These are phyloP conservation scores for Panulirus ornatus DNA, from an alignment of 1,140 invertebrate genomes.

Conservation along the genomic window DNA sequence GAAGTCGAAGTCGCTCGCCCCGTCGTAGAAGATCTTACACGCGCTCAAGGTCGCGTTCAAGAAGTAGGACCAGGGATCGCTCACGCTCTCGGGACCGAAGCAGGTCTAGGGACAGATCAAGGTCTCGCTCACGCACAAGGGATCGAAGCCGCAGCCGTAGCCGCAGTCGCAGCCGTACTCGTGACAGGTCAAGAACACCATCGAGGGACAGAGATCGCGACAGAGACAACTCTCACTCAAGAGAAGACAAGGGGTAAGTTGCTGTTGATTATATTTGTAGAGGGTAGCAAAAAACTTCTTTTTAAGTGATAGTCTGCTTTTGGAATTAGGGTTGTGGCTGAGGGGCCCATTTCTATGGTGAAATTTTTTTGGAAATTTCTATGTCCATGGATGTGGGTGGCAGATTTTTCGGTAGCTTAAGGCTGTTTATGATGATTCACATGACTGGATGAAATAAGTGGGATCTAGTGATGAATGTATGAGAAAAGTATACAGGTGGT, in stretches of 20 bases:
- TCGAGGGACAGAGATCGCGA: slow-evolving; percentile 61
- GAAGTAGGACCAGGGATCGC: slow-evolving; percentile 59
- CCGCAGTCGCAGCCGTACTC: slow-evolving; percentile 33
- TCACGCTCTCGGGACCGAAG: slow-evolving; percentile 58
- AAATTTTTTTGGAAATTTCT: too few relatives aligned
- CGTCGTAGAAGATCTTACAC: slow-evolving; percentile 62
- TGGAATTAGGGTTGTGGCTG: too few relatives aligned
- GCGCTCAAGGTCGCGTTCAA: slow-evolving; percentile 54
- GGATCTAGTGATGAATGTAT: too few relatives aligned
- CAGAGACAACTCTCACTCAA: slow-evolving; percentile 51
- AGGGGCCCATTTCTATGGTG: too few relatives aligned
- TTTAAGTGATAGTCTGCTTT: too few relatives aligned
- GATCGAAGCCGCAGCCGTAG: slow-evolving; percentile 51
- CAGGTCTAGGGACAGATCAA: slow-evolving; percentile 62
- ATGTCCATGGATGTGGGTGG: too few relatives aligned
- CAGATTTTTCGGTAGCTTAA: too few relatives aligned
- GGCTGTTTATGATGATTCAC: too few relatives aligned
- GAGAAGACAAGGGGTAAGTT: slow-evolving; percentile 63
- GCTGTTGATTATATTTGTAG: too few relatives aligned
- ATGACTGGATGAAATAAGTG: too few relatives aligned
- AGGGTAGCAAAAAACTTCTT: too few relatives aligned
- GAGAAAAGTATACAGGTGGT: too few relatives aligned
- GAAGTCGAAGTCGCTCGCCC: slow-evolving; percentile 63
- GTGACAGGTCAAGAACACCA: slow-evolving; percentile 52
- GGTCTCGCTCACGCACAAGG: slow-evolving; percentile 61